A percentile compares a stretch with the other conserved stretches of the same genome.
Conservation (phyloP, 1,140 invertebrate genomes). For the Papilio glaucus region DNA sequence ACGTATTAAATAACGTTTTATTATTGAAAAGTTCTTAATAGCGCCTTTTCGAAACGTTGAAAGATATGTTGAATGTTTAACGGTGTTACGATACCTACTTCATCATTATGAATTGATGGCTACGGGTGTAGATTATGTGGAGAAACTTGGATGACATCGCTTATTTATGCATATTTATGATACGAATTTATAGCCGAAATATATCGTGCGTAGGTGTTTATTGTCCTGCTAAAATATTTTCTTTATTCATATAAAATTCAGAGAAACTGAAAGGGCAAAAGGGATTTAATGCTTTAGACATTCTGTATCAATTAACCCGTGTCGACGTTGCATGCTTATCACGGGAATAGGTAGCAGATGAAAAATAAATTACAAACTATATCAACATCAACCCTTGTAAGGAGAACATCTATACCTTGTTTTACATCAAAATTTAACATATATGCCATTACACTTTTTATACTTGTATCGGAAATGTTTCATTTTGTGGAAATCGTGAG, state of each 20-base stretch:
- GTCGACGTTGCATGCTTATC: too few species aligned
- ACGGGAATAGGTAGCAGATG: too few species aligned
- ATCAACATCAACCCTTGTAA: too few species aligned
- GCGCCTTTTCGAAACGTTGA: slow-evolving; percentile 53
- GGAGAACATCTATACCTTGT: too few species aligned
- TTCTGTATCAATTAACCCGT: too few species aligned
- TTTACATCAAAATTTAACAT: too few species aligned
- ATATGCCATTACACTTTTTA: too few species aligned
- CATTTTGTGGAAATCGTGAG: too few species aligned
- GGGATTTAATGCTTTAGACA: too few species aligned
- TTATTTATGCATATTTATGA: slow-evolving; percentile 33
- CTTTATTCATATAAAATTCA: background rate
- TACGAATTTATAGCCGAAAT: slow-evolving; percentile 13
- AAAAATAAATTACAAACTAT: too few species aligned
- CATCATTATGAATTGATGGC: slow-evolving; percentile 36
- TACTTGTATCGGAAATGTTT: too few species aligned
- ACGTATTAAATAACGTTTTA: slow-evolving; percentile 59
- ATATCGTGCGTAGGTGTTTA: background rate
- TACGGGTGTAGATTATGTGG: slow-evolving; percentile 32
- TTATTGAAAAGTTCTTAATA: slow-evolving; percentile 59
- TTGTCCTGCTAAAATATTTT: background rate
- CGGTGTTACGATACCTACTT: slow-evolving; percentile 26
- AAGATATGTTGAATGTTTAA: slow-evolving; percentile 32
- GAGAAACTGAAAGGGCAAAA: background rate
- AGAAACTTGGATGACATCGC: slow-evolving; percentile 31